Evolutionary conservation across 2,888 invertebrate species (phyloP), one percentile per base, ranked within the genome.

Genomic region (Mongoloraphidia duomilia): DNA sequence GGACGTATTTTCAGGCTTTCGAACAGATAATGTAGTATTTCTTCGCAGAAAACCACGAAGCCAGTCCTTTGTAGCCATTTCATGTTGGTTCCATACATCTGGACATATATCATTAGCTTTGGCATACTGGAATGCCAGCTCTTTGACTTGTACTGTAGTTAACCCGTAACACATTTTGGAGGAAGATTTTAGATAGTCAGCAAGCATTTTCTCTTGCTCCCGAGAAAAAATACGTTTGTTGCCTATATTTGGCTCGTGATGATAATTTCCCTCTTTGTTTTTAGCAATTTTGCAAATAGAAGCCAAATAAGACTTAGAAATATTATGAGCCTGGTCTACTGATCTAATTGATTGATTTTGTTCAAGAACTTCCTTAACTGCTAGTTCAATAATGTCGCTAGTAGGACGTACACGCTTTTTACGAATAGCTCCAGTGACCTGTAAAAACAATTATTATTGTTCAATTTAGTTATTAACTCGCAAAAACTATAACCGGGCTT

Each of bases 221-320:
- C 12, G 13, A 38, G 38, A 38, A 38, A 38, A 38, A 38, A 38
- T 38, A n/a, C 13, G n/a, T 38, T 13, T 38, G 38, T 38, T 55
- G 17, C 51, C 54, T 50, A 52, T 53, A 49, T 55, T 49, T 53
- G 47, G 52, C 41, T 44, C 48, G 46, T 45, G 45, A 34, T 12
- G 50, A 50, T 39, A 52, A 38, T 45, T 14, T 38, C 47, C 49
- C 45, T 46, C 49, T 37, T 44, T 46, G 47, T 36, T 41, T 41
- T 53, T 52, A 36, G 41, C 55, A 40, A 53, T 55, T 45, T 49
- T 52, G 33, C 53, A 50, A 46, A 54, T 49, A 46, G 49, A 52
- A 40, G 45, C 50, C 49, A 53, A 52, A 34, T 54, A 52, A 46
- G 53, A 46, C 49, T 50, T 52, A 12, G 49, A 53, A 49, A 54